Evolutionary conservation across 1,140 invertebrate genomes (phyloP), one percentile per base, ranked within the genome.

Genomic region (Diplogasteroides magnus): DNA sequence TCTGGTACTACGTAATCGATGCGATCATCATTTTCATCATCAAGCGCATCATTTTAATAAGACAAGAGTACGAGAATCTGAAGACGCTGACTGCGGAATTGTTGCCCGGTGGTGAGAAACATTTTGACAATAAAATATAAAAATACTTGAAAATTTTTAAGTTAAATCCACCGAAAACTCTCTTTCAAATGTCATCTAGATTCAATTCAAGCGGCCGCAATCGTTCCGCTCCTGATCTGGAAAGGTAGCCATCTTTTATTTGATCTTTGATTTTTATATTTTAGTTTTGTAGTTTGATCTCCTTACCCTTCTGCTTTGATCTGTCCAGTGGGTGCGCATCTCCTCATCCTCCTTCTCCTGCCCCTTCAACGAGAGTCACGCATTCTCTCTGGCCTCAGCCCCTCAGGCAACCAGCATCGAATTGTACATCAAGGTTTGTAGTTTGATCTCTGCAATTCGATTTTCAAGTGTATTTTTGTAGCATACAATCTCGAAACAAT

Each of bases 341-440:
- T 90, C 92, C 0, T 98, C 95, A 80, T 94, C 93, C 0, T 90
- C 90, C 0, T 94, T 98, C 77, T 88, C 90, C 15, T 81, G 79
- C 57, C 71, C 72, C 67, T 89, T 90, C 26, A 89, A n/a, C n/a
- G n/a, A n/a, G n/a, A n/a, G n/a, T n/a, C n/a, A n/a, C n/a, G n/a
- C n/a, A n/a, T n/a, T n/a, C 79, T 98, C 96, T 0, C 84, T 99
- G 58, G 98, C 96, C 0, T 98, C 95, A 19, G 94, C 94, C 86
- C n/a, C n/a, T n/a, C n/a, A n/a, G n/a, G n/a, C n/a, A n/a, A n/a
- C n/a, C n/a, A n/a, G n/a, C n/a, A n/a, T 99, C 0, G 95, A 93
- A 1, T 93, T 96, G 76, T 95, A 98, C 83, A 97, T 99, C 72
- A 96, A 98, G 69, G 84, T n/a, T n/a, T n/a, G n/a, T n/a, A n/a